Percentiles rank a stretch among this genome's conserved stretches.
Evolutionary conservation across 2,797 vertebrate species (phyloP).

Genomic region (Gobionotothen gibberifrons): DNA sequence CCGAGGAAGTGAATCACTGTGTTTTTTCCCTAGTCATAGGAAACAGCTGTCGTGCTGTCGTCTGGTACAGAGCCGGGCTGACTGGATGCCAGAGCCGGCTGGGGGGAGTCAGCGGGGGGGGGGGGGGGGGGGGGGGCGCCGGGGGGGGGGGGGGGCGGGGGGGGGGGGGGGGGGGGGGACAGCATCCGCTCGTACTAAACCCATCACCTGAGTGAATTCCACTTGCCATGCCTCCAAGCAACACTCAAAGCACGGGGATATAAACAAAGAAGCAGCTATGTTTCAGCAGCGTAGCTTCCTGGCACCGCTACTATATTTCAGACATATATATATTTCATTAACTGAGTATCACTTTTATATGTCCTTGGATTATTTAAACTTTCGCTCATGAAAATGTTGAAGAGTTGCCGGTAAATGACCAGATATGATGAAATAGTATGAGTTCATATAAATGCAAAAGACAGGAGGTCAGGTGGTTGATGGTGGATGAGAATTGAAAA

Average conservation of each 20-base stretch:
- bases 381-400: constrained; percentile 44
- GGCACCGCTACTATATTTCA: constrained; percentile 42
- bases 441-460: constrained; percentile 54
- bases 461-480: constrained; percentile 29
- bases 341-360: constrained; percentile 49
- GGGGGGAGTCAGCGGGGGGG: constrained; percentile 65
- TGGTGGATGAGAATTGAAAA: constrained; percentile 51
- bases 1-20: constrained; percentile 75
- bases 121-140: no score
- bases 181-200: constrained; percentile 63
- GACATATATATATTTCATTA: constrained; percentile 71
- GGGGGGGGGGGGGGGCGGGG: no score
- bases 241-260: constrained; percentile 56
- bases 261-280: constrained; percentile 61
- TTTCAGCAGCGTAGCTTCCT: constrained; percentile 50
- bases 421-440: constrained; percentile 28
- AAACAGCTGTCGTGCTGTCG: constrained; percentile 83
- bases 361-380: constrained; percentile 59
- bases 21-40: constrained; percentile 75
- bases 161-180: no score
- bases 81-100: constrained; percentile 73
- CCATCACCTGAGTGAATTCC: constrained; percentile 76
- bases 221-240: constrained; percentile 64
- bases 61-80: constrained; percentile 65
- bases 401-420: constrained; percentile 44